phyloP scores from a whole-genome alignment of 2,888 invertebrate species.

The Hybos culiciformis region DNA sequence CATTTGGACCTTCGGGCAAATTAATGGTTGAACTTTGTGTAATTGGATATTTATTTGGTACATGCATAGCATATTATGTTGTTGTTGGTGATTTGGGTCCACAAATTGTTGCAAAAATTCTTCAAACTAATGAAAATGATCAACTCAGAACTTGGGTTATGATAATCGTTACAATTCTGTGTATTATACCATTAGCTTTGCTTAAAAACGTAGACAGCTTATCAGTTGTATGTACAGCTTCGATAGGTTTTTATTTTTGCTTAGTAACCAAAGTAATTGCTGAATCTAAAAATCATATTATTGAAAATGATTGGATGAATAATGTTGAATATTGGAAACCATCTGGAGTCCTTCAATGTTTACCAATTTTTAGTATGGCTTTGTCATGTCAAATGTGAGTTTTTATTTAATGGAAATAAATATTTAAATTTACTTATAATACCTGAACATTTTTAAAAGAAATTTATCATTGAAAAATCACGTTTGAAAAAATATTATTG shows the following conservation, averaged over 20 bases:
- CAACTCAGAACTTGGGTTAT: conserved; percentile 54
- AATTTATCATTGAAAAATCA: no score
- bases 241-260: conserved; percentile 82
- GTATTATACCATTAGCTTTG: conserved; percentile 80
- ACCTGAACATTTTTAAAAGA: no score
- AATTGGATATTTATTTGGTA: conserved; percentile 86
- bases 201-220: conserved; percentile 81
- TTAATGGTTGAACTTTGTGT: conserved; percentile 81
- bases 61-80: conserved; percentile 91
- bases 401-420: not conserved
- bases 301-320: conserved; percentile 57
- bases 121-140: conserved; percentile 53
- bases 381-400: conserved; percentile 90
- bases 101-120: conserved; percentile 68
- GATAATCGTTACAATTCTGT: conserved; percentile 57
- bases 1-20: conserved; percentile 85
- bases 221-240: conserved; percentile 73
- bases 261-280: conserved; percentile 72
- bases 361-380: conserved; percentile 95
- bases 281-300: conserved; percentile 63
- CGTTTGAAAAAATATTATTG: not conserved
- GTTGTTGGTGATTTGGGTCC: conserved; percentile 97
- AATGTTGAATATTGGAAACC: conserved; percentile 69
- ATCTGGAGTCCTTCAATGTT: conserved; percentile 73
- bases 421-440: no score